Base-by-base conservation (phyloP, 2,797 vertebrate genomes). In the Manis javanica region DNA sequence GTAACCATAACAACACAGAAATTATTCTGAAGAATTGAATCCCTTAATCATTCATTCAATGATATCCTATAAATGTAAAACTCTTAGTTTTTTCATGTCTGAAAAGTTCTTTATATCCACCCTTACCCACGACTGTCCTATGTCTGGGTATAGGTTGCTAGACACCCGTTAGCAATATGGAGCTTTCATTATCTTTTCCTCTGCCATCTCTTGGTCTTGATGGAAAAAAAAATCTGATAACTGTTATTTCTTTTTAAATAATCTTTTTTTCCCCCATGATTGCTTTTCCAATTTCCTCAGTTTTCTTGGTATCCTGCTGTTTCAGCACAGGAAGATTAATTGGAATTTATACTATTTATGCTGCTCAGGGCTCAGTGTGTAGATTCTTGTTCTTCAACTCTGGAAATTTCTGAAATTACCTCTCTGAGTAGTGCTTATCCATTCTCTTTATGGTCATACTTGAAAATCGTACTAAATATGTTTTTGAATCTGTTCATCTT, bases 281-380 rank as follows among this genome's bases (percentile, higher is more conserved):
- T 51, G 37, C 21, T 31, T 71, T 11, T 63, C 61, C 63, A 37
- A 61, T 24, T 1, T 46, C 55, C 46, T 21, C 57, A 8, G 8
- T 6, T 2, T n/a, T 39, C 15, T 6, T 0, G 21, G 14, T 2
- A 4, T 1, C 19, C 5, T 15, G 7, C 3, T 15, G 0, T 8
- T 16, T 51, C 55, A 0, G 0, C 15, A 42, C 31, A 19, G 0
- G 3, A 2, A 18, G 59, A 59, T 51, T 53, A 29, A 31, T 7
- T 34, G 59, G 34, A 49, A 23, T n/a, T 49, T 31, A 18, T 29
- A 14, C 15, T 23, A 24, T 37, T 46, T n/a, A 13, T 16, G 51
- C 29, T n/a, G 19, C 5, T 21, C 13, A 0, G 31, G 6, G 49
- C 15, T 75, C 31, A 39, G 37, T 5, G 13, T 39, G 1, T 0